Base-by-base conservation (phyloP, 2,113 vertebrate species). In the Azemiops feae region DNA sequence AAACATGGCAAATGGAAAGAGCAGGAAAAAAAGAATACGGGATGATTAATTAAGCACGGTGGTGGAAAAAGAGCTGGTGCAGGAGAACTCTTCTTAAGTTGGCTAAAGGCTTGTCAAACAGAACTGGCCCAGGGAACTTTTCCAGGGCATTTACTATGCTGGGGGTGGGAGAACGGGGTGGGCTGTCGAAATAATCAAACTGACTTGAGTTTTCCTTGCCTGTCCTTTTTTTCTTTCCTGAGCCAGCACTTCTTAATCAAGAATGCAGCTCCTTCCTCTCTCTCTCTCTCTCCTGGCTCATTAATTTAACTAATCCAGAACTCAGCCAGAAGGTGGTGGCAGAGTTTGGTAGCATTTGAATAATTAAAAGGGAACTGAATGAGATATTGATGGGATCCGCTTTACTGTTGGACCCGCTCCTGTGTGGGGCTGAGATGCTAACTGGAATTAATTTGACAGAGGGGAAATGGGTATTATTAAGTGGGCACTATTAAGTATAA, bases 131-230 rank as follows among this genome's bases (percentile, higher is more conserved):
- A 20, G 39, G 54, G n/a, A 81, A 8, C 39, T 81, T 39, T 81
- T 39, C 16, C 52, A 93, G 94, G 95, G 93, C 96, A 87, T 95
- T 96, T 95, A 94, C 23, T 90, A 96, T 0, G 16, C 97, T 93
- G 90, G 85, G 89, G 81, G 95, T 91, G 90, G 69, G 58, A 95
- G 96, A 95, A 91, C 57, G 95, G 92, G 89, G 85, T 74, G 81
- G 95, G 96, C 95, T 96, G 95, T 96, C 47, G 94, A 93, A 91
- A 96, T 95, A 92, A 95, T 91, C 47, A 85, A 90, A 95, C 96
- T 55, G 9, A 39, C n/a, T 81, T 88, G 52, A 10, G 16, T 97
- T 97, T 95, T 97, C 96, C 7, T 45, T 45, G 39, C 5, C 95
- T 94, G 89, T 94, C 96, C 20, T 5, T 16, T 88, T 54, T 3